Conservation (phyloP, 30 jellyfish, hydroid and myxozoan species). For the Hydractinia symbiolongicarpus region DNA sequence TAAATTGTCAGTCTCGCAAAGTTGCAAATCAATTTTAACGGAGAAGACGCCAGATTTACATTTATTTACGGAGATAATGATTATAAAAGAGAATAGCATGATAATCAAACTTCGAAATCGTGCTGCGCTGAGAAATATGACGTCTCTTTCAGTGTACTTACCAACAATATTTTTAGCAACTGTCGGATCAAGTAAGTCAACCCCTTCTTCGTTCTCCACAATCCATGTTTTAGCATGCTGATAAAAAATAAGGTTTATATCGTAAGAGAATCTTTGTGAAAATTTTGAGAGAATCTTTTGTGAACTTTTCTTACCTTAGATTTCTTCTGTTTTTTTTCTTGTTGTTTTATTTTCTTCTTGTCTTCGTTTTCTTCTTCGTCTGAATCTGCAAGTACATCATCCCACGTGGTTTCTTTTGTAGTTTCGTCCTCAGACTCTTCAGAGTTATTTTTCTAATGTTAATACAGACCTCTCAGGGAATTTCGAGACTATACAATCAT, state of each 20-base stretch:
- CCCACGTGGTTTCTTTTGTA: conserved; percentile 32
- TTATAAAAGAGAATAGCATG: too few relatives aligned
- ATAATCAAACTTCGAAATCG: too few relatives aligned
- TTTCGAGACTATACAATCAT: too few relatives aligned
- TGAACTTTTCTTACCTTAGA: background rate
- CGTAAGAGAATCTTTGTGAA: too few relatives aligned
- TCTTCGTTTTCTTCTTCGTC: conserved; percentile 42
- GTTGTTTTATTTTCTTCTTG: background rate
- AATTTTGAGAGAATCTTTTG: too few relatives aligned
- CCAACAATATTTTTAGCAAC: conserved; percentile 64
- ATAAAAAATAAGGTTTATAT: conserved; percentile 2
- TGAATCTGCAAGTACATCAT: conserved; percentile 49
- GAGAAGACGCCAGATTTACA: too few relatives aligned
- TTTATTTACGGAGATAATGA: too few relatives aligned
- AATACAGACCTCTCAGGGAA: too few relatives aligned
- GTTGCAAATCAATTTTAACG: too few relatives aligned
- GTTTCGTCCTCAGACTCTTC: conserved; percentile 17
- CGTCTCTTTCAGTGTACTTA: background rate
- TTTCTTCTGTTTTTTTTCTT: background rate
- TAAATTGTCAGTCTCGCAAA: too few relatives aligned
- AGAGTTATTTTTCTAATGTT: too few relatives aligned
- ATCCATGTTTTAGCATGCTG: conserved; percentile 66
- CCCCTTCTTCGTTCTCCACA: conserved; percentile 62
- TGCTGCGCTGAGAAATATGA: too few relatives aligned
- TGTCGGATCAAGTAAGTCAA: conserved; percentile 65